Conservation (phyloP, 2,888 invertebrate species). For the Geophilus truncorum region DNA sequence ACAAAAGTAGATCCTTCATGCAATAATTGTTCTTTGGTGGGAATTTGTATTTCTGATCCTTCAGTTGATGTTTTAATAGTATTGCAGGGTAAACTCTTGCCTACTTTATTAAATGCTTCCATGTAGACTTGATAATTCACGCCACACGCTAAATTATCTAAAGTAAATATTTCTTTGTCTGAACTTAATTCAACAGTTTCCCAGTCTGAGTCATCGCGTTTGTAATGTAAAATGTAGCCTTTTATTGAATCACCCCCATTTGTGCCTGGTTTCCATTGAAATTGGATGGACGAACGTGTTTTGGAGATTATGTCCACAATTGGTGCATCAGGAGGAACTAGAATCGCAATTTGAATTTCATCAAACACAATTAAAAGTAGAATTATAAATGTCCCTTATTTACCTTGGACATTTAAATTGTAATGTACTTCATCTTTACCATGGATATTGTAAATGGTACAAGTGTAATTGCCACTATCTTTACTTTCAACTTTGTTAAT, state of each 20-base stretch:
- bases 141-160: constrained; percentile 36
- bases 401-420: constrained; percentile 35
- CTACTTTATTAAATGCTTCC: constrained; percentile 34
- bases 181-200: background rate
- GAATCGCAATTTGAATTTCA: background rate
- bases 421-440: constrained; percentile 29
- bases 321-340: constrained; percentile 41
- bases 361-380: background rate
- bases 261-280: constrained; percentile 38
- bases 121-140: constrained; percentile 35
- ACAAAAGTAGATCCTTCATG: constrained; percentile 31
- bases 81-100: constrained; percentile 28
- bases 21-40: constrained; percentile 32
- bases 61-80: constrained; percentile 33
- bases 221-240: constrained; percentile 18
- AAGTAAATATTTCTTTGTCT: constrained; percentile 30
- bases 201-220: background rate
- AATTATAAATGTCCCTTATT: background rate
- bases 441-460: constrained; percentile 33
- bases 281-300: constrained; percentile 38
- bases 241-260: constrained; percentile 33
- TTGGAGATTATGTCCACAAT: constrained; percentile 39
- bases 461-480: constrained; percentile 34
- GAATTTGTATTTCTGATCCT: constrained; percentile 32
- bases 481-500: constrained; percentile 28